Evolutionary conservation across 2,888 invertebrate species (phyloP).

Genomic region (Morpho achilles): DNA sequence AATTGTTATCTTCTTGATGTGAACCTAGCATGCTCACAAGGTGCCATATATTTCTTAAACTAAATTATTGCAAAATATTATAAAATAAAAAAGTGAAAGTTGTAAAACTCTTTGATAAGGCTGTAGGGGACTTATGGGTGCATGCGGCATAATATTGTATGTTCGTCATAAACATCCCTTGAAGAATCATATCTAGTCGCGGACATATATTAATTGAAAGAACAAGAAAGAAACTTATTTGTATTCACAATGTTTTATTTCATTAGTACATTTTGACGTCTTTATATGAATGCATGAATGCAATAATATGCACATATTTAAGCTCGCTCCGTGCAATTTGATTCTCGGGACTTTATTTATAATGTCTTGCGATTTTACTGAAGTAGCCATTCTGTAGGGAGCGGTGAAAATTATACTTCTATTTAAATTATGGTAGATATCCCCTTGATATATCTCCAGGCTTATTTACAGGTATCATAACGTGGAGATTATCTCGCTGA

Average conservation of each 20-base stretch:
- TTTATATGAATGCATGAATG: constrained; percentile 65
- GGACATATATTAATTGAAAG: too few relatives aligned
- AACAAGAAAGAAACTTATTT: too few relatives aligned
- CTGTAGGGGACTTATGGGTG: too few relatives aligned
- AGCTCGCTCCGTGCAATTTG: constrained; percentile 62
- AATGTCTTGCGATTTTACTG: constrained; percentile 63
- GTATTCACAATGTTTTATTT: constrained; percentile 23
- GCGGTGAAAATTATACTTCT: constrained; percentile 50
- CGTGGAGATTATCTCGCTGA: constrained; percentile 27
- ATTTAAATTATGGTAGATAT: constrained; percentile 48
- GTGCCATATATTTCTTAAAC: too few relatives aligned
- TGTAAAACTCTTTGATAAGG: too few relatives aligned
- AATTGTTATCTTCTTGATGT: too few relatives aligned
- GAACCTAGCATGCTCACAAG: too few relatives aligned
- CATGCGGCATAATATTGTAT: too few relatives aligned
- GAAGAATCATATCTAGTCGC: too few relatives aligned
- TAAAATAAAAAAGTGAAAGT: too few relatives aligned
- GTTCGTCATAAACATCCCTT: too few relatives aligned
- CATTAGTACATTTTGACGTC: constrained; percentile 62
- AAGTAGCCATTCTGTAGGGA: constrained; percentile 53
- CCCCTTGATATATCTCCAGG: constrained; percentile 45
- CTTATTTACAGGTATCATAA: constrained; percentile 35
- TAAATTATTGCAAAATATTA: too few relatives aligned
- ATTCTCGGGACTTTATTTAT: constrained; percentile 58
- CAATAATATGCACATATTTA: constrained; percentile 75